Evolutionary conservation across 2,113 vertebrate genomes (phyloP).

Genomic region (Corythoichthys haematopterus): DNA sequence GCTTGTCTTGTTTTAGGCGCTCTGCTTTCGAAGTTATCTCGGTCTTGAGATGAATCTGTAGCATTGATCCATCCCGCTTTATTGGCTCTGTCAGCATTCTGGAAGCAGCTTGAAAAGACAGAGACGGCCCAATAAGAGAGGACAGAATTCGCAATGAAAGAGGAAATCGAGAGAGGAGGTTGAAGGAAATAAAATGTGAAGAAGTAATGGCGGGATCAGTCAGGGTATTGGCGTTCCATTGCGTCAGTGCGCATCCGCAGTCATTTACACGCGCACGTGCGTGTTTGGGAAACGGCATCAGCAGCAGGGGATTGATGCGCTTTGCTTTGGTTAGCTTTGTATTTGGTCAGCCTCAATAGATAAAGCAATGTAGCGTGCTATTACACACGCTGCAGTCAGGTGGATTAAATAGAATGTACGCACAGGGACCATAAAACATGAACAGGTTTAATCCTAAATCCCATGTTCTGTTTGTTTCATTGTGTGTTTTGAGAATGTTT

Average conservation of each 20-base stretch:
- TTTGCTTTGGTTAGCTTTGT: slow-evolving; percentile 35
- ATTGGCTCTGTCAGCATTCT: slow-evolving; percentile 49
- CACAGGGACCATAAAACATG: not conserved
- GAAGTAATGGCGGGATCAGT: slow-evolving; percentile 21
- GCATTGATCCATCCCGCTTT: slow-evolving; percentile 41
- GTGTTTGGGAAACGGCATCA: slow-evolving; percentile 30
- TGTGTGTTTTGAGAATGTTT: slow-evolving; percentile 21
- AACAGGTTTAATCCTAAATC: slow-evolving; percentile 36
- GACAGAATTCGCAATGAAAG: slow-evolving; percentile 27
- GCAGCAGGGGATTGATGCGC: slow-evolving; percentile 43
- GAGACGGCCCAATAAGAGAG: not conserved
- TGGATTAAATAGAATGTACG: slow-evolving; percentile 40
- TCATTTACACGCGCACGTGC: slow-evolving; percentile 13
- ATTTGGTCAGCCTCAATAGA: slow-evolving; percentile 33
- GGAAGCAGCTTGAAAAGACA: slow-evolving; percentile 11
- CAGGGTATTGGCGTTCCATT: slow-evolving; percentile 49
- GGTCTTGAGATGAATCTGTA: slow-evolving; percentile 35
- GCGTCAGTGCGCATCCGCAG: slow-evolving; percentile 47
- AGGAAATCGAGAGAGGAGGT: not conserved
- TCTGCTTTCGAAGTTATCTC: slow-evolving; percentile 41
- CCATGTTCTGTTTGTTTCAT: too few species aligned
- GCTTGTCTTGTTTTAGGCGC: not conserved
- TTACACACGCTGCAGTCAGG: slow-evolving; percentile 38
- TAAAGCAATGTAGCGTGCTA: slow-evolving; percentile 48
- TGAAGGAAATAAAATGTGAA: slow-evolving; percentile 22